These are phyloP conservation scores for Drosophila melanica DNA, from an alignment of 1,140 invertebrate genomes.

Conservation along the genomic window DNA sequence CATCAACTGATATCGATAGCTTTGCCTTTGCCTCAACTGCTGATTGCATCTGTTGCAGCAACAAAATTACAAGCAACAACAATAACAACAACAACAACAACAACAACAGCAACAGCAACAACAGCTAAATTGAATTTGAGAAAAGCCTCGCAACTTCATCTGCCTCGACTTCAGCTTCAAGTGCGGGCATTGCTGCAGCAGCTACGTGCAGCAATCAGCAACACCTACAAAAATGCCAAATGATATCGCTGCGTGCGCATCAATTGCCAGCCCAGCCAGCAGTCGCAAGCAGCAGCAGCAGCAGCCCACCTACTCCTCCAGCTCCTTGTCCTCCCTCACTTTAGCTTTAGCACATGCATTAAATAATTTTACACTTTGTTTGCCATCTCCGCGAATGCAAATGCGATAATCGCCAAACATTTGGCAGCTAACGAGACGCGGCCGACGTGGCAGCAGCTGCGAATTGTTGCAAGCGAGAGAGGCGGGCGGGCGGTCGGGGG, in stretches of 20 bases:
- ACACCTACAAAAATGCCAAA: constrained; percentile 77
- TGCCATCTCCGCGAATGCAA: constrained; percentile 65
- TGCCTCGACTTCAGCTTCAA: constrained; percentile 53
- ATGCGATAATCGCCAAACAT: constrained; percentile 77
- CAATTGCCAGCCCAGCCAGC: constrained; percentile 53
- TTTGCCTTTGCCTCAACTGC: constrained; percentile 67
- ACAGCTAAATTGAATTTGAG: constrained; percentile 77
- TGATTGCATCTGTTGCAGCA: constrained; percentile 80
- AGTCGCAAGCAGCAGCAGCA: constrained; percentile 14
- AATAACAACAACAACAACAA: constrained; percentile 16
- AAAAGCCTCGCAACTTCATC: constrained; percentile 49
- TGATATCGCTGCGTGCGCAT: constrained; percentile 71
- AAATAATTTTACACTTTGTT: constrained; percentile 83
- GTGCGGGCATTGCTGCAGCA: constrained; percentile 36
- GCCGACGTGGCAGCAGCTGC: constrained; percentile 43
- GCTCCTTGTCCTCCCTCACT: background rate
- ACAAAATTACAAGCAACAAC: constrained; percentile 66
- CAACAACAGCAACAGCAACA: background rate
- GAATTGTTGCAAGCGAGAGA: background rate
- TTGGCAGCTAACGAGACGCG: constrained; percentile 72
- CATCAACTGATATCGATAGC: constrained; percentile 77
- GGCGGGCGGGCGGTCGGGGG: background rate
- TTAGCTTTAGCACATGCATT: constrained; percentile 64
- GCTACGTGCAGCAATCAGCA: constrained; percentile 78
- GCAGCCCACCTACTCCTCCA: constrained; percentile 53